Conservation (phyloP, 2,113 vertebrate genomes). For the Pterophyllum scalare region DNA sequence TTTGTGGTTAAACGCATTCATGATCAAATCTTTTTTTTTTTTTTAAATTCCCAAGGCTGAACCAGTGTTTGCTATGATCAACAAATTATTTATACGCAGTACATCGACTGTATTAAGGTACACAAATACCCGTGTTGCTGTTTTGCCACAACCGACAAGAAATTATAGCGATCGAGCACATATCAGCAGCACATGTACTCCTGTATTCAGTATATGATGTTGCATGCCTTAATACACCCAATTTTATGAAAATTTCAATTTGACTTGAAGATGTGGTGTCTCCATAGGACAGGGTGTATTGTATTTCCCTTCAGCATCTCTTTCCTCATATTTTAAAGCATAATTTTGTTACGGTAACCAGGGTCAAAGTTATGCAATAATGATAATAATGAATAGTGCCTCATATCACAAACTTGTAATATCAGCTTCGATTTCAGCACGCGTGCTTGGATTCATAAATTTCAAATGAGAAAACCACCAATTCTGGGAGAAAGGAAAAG, state of each 20-base stretch:
- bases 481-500: slow-evolving; percentile 16
- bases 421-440: slow-evolving; percentile 55
- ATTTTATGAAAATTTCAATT: slow-evolving; percentile 52
- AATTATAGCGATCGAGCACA: slow-evolving; percentile 60
- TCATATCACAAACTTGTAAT: slow-evolving; percentile 78
- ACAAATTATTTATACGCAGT: slow-evolving; percentile 63
- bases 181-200: slow-evolving; percentile 61
- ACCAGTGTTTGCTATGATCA: slow-evolving; percentile 68
- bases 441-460: slow-evolving; percentile 59
- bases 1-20: slow-evolving; percentile 60
- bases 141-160: slow-evolving; percentile 60
- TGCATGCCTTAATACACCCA: slow-evolving; percentile 75
- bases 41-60: slow-evolving; percentile 59
- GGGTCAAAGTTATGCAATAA: slow-evolving; percentile 89
- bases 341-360: slow-evolving; percentile 87
- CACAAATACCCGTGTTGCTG: slow-evolving; percentile 58
- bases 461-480: slow-evolving; percentile 43
- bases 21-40: slow-evolving; percentile 58
- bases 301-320: slow-evolving; percentile 70
- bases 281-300: slow-evolving; percentile 69
- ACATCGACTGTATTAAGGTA: slow-evolving; percentile 56
- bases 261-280: slow-evolving; percentile 63
- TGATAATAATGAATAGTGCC: slow-evolving; percentile 83
- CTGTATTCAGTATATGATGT: slow-evolving; percentile 55
- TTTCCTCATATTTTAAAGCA: slow-evolving; percentile 74